Base-by-base conservation (phyloP, 2,888 invertebrate genomes). In the Phymatocera aterrima region DNA sequence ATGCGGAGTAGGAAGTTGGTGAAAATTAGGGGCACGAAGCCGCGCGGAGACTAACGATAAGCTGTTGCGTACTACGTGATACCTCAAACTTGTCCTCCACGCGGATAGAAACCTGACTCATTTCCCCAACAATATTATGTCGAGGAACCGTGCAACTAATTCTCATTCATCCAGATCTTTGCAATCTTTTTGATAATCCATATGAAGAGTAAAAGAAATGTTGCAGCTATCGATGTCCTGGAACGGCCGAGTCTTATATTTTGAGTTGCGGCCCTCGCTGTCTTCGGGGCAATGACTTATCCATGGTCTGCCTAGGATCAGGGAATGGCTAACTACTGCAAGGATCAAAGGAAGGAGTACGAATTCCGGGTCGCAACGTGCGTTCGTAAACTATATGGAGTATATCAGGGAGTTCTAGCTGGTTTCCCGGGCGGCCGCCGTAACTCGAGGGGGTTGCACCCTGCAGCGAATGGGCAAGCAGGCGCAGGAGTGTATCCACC, bases 401-500 rank as follows among this genome's bases (percentile, higher is more conserved):
- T 65, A 48, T 85, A 85, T 86, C 85, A 87, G 85, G 84, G 87
- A 83, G 51, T 72, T 72, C 51, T 48, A 72, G 72, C 72, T 72
- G 72, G 72, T 85, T 86, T 87, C 88, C 87, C 87, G 87, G 87
- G 86, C 87, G 82, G 82, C 83, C 82, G 82, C 81, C 81, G 80
- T 70, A 51, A 72, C 79, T 72, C 51, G 21, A 48, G 82, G 79
- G 81, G 81, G 81, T 81, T 79, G 81, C 75, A 77, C 60, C 75
- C 75, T 65, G 78, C 78, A 70, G 80, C 75, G 80, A 83, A 77
- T 82, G 81, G 81, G 72, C 51, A 72, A 81, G 78, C 84, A 83
- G 81, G 79, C 84, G 85, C 87, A 88, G 87, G 88, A 87, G 85
- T 88, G 88, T 88, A 89, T 84, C 88, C 86, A 87, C 87, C 85